phyloP scores from a whole-genome alignment of 2,113 vertebrate species.

The western clawed frog (Xenopus tropicalis) region DNA sequence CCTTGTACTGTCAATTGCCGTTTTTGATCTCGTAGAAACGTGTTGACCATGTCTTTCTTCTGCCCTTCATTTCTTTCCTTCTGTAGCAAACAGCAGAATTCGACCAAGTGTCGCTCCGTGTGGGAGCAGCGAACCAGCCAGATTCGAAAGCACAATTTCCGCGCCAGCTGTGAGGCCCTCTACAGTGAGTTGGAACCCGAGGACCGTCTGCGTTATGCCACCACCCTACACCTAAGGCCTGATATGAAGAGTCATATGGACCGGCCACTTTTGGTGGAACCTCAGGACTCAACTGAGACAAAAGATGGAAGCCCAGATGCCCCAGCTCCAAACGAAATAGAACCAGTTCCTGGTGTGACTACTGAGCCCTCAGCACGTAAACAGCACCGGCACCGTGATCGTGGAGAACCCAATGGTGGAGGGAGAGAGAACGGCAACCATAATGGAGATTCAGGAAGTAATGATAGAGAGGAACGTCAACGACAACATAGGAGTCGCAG shows the following conservation, averaged over 20 bases:
- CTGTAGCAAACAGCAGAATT: slow-evolving; percentile 85
- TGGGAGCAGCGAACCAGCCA: slow-evolving; percentile 93
- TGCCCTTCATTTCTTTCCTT: slow-evolving; percentile 2
- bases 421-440: slow-evolving; percentile 50
- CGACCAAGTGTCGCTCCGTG: slow-evolving; percentile 83
- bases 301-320: slow-evolving; percentile 59
- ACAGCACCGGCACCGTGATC: slow-evolving; percentile 75
- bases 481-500: slow-evolving; percentile 76
- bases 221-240: slow-evolving; percentile 75
- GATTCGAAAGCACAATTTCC: slow-evolving; percentile 85
- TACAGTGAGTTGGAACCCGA: slow-evolving; percentile 89
- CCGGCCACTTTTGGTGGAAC: slow-evolving; percentile 84
- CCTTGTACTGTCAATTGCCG: background rate
- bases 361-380: slow-evolving; percentile 52
- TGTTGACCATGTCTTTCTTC: background rate
- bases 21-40: background rate
- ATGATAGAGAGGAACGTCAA: slow-evolving; percentile 65
- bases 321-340: slow-evolving; percentile 32
- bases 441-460: slow-evolving; percentile 50
- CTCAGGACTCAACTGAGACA: slow-evolving; percentile 50
- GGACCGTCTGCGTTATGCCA: slow-evolving; percentile 72
- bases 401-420: slow-evolving; percentile 54
- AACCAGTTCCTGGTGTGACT: slow-evolving; percentile 43
- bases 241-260: slow-evolving; percentile 93
- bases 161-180: slow-evolving; percentile 83